Percentiles rank a stretch among this genome's conserved stretches.
Evolutionary conservation across 1,140 invertebrate species (phyloP).

Genomic region (Melipona quadrifasciata): DNA sequence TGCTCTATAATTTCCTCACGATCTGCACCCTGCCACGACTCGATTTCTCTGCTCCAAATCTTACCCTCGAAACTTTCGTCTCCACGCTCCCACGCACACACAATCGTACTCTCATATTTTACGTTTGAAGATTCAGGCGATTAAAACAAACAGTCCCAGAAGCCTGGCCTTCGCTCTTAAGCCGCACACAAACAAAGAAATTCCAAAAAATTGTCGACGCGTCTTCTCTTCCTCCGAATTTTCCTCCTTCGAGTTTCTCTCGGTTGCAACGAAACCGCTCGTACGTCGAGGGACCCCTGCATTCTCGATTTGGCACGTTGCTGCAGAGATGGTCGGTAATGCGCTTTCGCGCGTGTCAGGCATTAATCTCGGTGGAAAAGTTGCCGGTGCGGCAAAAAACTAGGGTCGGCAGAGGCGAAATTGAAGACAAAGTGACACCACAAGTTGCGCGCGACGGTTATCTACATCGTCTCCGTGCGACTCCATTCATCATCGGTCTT

Average conservation of each 20-base stretch:
- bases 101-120: no score
- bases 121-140: no score
- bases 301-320: neutral
- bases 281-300: neutral
- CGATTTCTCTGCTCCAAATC: no score
- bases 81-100: no score
- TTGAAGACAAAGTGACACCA: slow-evolving; percentile 9
- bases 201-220: neutral
- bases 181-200: no score
- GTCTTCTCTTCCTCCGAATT: neutral
- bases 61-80: no score
- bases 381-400: neutral
- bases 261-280: neutral
- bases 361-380: neutral
- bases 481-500: slow-evolving; percentile 8
- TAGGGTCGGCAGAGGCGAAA: neutral
- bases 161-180: no score
- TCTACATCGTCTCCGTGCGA: neutral
- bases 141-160: no score
- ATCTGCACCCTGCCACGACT: no score
- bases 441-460: neutral
- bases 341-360: neutral
- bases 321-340: neutral
- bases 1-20: no score
- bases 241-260: neutral